Percentiles rank a stretch among this genome's conserved stretches.
Evolutionary conservation across 1,140 invertebrate species (phyloP).

Genomic region (Lepeophtheirus salmonis): DNA sequence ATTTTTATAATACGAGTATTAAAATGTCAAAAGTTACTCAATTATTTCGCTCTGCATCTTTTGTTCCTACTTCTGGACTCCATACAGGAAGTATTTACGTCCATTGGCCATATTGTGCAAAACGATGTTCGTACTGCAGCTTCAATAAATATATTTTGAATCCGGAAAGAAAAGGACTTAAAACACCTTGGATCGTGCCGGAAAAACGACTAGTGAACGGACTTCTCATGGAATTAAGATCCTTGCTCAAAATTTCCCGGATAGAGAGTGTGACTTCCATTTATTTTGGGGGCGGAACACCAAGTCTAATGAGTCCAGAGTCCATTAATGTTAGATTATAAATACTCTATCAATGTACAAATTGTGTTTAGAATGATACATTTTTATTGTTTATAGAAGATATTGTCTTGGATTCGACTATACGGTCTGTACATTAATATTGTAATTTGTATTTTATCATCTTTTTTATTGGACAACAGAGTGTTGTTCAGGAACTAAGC

Average conservation of each 20-base stretch:
- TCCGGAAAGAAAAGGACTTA: neutral
- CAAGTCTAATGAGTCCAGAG: neutral
- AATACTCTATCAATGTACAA: too few relatives aligned
- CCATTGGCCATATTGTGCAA: neutral
- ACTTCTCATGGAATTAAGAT: neutral
- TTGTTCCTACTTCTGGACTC: neutral
- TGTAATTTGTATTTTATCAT: too few relatives aligned
- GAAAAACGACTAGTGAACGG: neutral
- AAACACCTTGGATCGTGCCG: neutral
- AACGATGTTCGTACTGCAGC: neutral
- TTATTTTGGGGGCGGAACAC: neutral
- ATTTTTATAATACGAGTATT: too few relatives aligned
- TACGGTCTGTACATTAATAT: too few relatives aligned
- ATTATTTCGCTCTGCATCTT: too few relatives aligned
- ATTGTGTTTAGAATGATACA: too few relatives aligned
- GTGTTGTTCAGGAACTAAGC: neutral
- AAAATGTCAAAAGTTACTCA: too few relatives aligned
- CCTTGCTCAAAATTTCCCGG: neutral
- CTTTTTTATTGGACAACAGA: neutral
- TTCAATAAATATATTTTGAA: neutral
- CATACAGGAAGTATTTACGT: neutral
- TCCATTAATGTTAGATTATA: too few relatives aligned
- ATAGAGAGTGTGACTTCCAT: neutral
- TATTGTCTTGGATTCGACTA: too few relatives aligned
- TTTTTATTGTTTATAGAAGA: too few relatives aligned